Evolutionary conservation across 2,113 vertebrate species (phyloP).

Genomic region (Lucifuga dentata): DNA sequence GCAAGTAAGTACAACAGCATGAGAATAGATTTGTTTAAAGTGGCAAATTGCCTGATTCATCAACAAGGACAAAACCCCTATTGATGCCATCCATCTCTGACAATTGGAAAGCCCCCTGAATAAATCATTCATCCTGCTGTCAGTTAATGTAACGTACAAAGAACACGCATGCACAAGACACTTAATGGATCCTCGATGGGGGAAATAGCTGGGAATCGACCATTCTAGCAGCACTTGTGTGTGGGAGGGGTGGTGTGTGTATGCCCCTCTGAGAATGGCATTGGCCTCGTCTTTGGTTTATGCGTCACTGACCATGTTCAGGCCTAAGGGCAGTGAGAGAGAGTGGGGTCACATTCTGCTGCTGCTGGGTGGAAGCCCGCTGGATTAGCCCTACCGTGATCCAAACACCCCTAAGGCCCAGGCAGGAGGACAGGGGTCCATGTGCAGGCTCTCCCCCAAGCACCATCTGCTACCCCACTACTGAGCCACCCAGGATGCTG

Average conservation of each 20-base stretch:
- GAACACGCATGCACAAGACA: slow-evolving; percentile 66
- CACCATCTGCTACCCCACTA: slow-evolving; percentile 80
- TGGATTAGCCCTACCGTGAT: slow-evolving; percentile 50
- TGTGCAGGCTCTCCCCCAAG: slow-evolving; percentile 37
- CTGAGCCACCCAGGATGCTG: slow-evolving; percentile 75
- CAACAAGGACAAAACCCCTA: slow-evolving; percentile 72
- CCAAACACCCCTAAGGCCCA: slow-evolving; percentile 66
- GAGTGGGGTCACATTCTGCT: slow-evolving; percentile 77
- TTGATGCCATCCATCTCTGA: slow-evolving; percentile 79
- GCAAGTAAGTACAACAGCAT: slow-evolving; percentile 28
- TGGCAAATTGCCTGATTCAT: slow-evolving; percentile 73
- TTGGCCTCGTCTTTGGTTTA: slow-evolving; percentile 74
- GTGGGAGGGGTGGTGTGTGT: slow-evolving; percentile 11
- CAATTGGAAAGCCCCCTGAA: slow-evolving; percentile 69
- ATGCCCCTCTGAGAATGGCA: slow-evolving; percentile 38
- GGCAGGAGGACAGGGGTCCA: slow-evolving; percentile 63
- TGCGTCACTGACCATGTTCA: slow-evolving; percentile 65
- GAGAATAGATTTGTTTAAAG: slow-evolving; percentile 71
- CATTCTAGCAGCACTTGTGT: slow-evolving; percentile 26
- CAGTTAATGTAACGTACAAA: slow-evolving; percentile 64
- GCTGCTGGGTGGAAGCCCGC: slow-evolving; percentile 69
- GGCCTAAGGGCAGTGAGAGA: slow-evolving; percentile 65
- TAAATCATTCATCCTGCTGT: slow-evolving; percentile 77
- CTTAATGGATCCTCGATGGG: slow-evolving; percentile 68
- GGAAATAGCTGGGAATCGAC: slow-evolving; percentile 56